phyloP scores from a whole-genome alignment of 1,140 invertebrate genomes.

The Lordiphosa stackelbergi region DNA sequence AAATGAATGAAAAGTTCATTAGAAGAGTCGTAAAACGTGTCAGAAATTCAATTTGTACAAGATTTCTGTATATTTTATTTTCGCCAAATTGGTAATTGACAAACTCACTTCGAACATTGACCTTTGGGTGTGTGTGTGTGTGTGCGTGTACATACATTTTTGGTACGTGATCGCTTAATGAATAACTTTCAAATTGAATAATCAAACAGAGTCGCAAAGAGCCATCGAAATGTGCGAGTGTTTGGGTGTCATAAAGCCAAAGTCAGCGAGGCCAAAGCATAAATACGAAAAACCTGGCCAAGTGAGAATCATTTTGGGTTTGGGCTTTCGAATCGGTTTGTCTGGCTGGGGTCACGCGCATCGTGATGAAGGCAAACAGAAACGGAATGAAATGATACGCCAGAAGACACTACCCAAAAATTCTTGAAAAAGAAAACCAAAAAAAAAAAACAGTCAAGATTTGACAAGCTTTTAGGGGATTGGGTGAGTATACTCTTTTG shows the following conservation, averaged over 20 bases:
- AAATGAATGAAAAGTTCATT: conserved; percentile 66
- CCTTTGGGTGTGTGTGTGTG: conserved; percentile 26
- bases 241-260: conserved; percentile 65
- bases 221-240: conserved; percentile 29
- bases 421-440: conserved; percentile 12
- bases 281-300: conserved; percentile 50
- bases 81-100: conserved; percentile 50
- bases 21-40: conserved; percentile 65
- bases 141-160: conserved; percentile 26
- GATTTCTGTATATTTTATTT: conserved; percentile 17
- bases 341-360: conserved; percentile 56
- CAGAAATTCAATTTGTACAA: conserved; percentile 69
- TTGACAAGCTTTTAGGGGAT: conserved; percentile 15
- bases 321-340: conserved; percentile 26
- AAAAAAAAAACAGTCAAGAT: conserved; percentile 5
- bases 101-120: conserved; percentile 66
- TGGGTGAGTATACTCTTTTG: no score
- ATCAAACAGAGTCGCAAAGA: conserved; percentile 56
- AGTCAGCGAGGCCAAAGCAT: conserved; percentile 43
- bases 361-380: conserved; percentile 46
- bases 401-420: conserved; percentile 14
- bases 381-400: conserved; percentile 23
- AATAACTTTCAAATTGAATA: conserved; percentile 75
- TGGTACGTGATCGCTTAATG: conserved; percentile 74
- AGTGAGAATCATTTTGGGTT: conserved; percentile 32